phyloP scores from a whole-genome alignment of 2,797 vertebrate genomes.

The Sebastes nivosus region DNA sequence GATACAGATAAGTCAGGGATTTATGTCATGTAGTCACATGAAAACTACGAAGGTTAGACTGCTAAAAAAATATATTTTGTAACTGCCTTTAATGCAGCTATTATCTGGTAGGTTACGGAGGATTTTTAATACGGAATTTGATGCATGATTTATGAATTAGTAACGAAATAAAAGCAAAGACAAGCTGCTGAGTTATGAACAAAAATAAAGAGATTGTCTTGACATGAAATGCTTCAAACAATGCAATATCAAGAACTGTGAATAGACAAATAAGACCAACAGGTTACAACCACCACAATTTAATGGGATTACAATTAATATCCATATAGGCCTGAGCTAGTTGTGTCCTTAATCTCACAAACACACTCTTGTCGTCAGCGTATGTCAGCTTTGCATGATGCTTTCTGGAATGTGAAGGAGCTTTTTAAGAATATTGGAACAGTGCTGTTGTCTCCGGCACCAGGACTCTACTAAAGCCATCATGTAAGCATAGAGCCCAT shows the following conservation, averaged over 20 bases:
- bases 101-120: not conserved
- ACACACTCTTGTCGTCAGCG: not conserved
- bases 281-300: not conserved
- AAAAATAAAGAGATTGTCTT: not conserved
- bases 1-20: not conserved
- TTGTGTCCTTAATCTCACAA: not conserved
- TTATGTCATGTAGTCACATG: not conserved
- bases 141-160: constrained; percentile 13
- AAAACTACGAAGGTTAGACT: not conserved
- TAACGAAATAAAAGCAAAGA: constrained; percentile 1
- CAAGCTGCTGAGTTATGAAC: not conserved
- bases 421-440: constrained; percentile 8
- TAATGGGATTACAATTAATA: not conserved
- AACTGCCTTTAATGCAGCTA: not conserved
- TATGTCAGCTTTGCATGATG: not conserved
- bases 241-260: not conserved
- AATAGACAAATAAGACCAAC: not conserved
- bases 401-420: not conserved
- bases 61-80: not conserved
- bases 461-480: not conserved
- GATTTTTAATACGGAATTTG: not conserved
- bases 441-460: not conserved
- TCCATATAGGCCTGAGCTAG: not conserved
- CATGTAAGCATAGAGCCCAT: not conserved
- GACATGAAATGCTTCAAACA: not conserved